Evolutionary conservation across 2,888 invertebrate species (phyloP), one percentile per base, ranked within the genome.

Genomic region (Acholoe squamosa): DNA sequence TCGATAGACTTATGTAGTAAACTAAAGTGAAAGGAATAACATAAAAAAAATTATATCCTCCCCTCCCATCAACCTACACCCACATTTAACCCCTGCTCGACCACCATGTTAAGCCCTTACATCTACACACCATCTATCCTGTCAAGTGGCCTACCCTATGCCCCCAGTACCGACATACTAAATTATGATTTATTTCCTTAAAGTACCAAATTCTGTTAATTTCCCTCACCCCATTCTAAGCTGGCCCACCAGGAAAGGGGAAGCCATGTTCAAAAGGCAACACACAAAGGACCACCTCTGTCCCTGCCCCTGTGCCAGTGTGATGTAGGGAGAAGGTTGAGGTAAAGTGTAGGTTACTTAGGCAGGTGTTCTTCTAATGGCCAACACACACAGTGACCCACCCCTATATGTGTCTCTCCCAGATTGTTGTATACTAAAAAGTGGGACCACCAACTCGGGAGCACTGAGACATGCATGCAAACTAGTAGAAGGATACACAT

Each of bases 131-230:
- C 61, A 61, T 61, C n/a, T 61, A 61, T 61, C n/a, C 22, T 61
- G 61, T 12, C 61, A 61, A 61, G 22, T n/a, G 61, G 61, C 1
- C 10, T 61, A 3, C 61, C 61, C 61, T 61, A 1, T 61, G 22
- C 61, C 61, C 22, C 61, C 5, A n/a, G 61, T 3, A 1, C 61
- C n/a, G 61, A 61, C 61, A 61, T 61, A 19, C n/a, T 61, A 61
- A 61, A 61, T 61, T 61, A 61, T 61, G 61, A 61, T 61, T 61
- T 61, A 61, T 61, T 61, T 61, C 61, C 61, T 61, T 19, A 61
- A 61, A 61, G 22, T 1, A 19, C n/a, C n/a, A 61, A 61, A 61
- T 61, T 61, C 61, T 61, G 19, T 61, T 61, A 5, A 61, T 61
- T n/a, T 61, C n/a, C 10, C 19, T n/a, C 22, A n/a, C 61, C 22